Base-by-base conservation (phyloP, 1,140 invertebrate genomes). In the Pachyrhynchus sulphureomaculatus region DNA sequence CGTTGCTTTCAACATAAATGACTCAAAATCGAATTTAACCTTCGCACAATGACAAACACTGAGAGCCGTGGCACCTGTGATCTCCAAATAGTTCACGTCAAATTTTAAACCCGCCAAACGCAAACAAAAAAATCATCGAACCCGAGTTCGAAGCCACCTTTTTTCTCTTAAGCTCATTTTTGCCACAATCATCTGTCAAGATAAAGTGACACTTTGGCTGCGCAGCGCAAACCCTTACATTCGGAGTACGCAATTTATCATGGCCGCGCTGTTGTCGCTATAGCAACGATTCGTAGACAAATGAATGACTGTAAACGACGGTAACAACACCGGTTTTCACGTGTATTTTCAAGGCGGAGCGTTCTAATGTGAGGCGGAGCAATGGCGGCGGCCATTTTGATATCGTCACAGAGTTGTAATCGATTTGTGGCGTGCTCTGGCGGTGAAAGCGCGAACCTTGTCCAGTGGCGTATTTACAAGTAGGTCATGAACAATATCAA, bases 321-420 rank as follows among this genome's bases (percentile, higher is more conserved):
- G 56, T 48, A 9, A 37, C 29, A 52, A 56, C 41, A 23, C 0
- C 10, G 45, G 6, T 8, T 23, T 29, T 29, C 26, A 29, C 26
- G 26, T 29, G 26, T 6, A 29, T 29, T 29, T 29, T 6, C 1
- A 29, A 29, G 26, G 26, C 26, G 26, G 26, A 29, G 26, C 26
- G 26, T 29, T n/a, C n/a, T 9, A 29, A 29, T 15, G 13, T 13
- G 6, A 20, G 62, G 65, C 39, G 57, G 62, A 34, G 62, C 15
- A 2, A 36, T 15, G 0, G 21, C 12, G 51, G 62, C 15, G 29
- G 65, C 65, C 65, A 67, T 67, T 37, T 65, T 65, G 26, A 57
- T 15, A 6, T n/a, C 18, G 36, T 17, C 48, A 29, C 26, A 3
- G 20, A 57, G 64, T 48, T 48, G 60, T 48, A 24, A 15, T 59